phyloP scores from a whole-genome alignment of 2,797 vertebrate species.

The Acomys russatus region DNA sequence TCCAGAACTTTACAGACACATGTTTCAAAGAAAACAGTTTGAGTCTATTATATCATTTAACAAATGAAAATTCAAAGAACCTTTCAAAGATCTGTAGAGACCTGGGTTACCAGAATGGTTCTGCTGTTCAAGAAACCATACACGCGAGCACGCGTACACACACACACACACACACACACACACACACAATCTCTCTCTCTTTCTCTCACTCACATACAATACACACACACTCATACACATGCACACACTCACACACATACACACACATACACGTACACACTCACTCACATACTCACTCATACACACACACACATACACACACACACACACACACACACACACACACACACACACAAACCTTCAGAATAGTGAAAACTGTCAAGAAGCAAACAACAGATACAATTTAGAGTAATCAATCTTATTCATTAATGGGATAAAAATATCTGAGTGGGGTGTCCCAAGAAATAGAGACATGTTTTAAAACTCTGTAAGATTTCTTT shows the following conservation, averaged over 20 bases:
- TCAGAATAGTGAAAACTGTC: neutral
- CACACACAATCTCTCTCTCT: too few species aligned
- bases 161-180: neutral
- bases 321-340: too few species aligned
- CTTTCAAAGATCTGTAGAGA: slow-evolving; percentile 39
- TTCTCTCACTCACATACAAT: too few species aligned
- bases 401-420: neutral
- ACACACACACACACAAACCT: neutral
- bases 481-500: slow-evolving; percentile 13
- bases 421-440: slow-evolving; percentile 39
- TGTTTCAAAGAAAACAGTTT: neutral
- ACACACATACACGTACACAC: neutral
- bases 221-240: neutral
- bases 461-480: neutral
- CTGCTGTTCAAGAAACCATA: neutral
- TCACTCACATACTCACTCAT: neutral
- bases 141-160: neutral
- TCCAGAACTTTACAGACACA: neutral
- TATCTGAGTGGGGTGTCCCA: slow-evolving; percentile 20
- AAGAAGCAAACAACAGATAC: neutral
- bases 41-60: neutral
- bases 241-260: neutral
- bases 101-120: slow-evolving; percentile 32
- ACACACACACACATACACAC: neutral
- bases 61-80: slow-evolving; percentile 29